Conservation (phyloP, 2,888 invertebrate genomes). For the Dryobota labecula region DNA sequence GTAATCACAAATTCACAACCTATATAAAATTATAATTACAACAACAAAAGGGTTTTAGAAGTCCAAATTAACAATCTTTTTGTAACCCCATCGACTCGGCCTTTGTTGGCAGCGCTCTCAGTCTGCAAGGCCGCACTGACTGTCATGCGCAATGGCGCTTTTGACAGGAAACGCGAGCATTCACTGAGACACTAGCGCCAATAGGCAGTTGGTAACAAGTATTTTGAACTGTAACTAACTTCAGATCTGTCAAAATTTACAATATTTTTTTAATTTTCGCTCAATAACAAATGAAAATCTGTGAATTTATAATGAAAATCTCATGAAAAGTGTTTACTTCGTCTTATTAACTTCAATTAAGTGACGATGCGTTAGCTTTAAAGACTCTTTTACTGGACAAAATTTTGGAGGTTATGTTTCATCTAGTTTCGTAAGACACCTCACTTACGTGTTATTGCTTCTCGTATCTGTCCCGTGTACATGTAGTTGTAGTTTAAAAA, state of each 20-base stretch:
- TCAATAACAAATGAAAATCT: constrained; percentile 60
- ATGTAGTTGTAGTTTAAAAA: constrained; percentile 44
- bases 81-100: constrained; percentile 91
- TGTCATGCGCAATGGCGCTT: constrained; percentile 90
- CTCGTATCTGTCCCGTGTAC: constrained; percentile 31
- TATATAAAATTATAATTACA: constrained; percentile 90
- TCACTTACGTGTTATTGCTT: constrained; percentile 72
- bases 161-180: constrained; percentile 90
- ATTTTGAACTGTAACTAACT: constrained; percentile 75
- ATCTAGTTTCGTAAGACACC: constrained; percentile 73
- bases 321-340: constrained; percentile 50
- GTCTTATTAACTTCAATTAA: constrained; percentile 27
- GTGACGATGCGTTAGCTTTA: constrained; percentile 23
- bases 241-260: constrained; percentile 70
- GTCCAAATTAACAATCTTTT: constrained; percentile 90
- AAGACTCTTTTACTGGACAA: constrained; percentile 24
- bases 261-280: constrained; percentile 69
- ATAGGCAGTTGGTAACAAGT: constrained; percentile 83
- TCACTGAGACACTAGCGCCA: constrained; percentile 89
- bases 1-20: constrained; percentile 91
- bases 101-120: constrained; percentile 91
- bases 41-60: constrained; percentile 89
- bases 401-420: constrained; percentile 75
- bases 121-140: constrained; percentile 91
- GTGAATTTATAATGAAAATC: constrained; percentile 29